Base-by-base conservation (phyloP, 2,113 vertebrate genomes). In the Brachypteracias leptosomus region DNA sequence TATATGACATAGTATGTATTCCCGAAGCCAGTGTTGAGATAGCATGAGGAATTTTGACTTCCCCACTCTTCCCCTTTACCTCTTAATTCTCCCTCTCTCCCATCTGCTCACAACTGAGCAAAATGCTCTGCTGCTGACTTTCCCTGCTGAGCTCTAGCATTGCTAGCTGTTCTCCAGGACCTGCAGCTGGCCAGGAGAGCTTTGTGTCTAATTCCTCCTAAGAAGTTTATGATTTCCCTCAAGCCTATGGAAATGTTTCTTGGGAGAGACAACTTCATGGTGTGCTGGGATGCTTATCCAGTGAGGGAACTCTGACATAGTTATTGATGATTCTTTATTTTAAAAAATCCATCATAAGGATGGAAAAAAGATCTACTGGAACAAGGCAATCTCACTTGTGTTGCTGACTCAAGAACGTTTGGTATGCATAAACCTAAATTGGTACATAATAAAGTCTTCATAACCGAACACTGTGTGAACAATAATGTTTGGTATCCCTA, bases 61-160 rank as follows among this genome's bases (percentile, higher is more conserved):
- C 72, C 57, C 55, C 35, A 63, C 85, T 95, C 86, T 92, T 96
- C 58, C 66, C 73, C 68, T 71, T 95, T 85, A 72, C 73, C 92
- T 97, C 96, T 89, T 95, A 91, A 90, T 95, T 97, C 67, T 77
- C 97, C 57, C 75, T 97, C 63, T 91, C 26, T 82, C 73, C 80
- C 73, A 90, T 91, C 92, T 95, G 85, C 92, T 97, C 94, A 95
- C 68, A 97, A 70, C 84, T 40, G 85, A 90, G 95, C 85, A 96
- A 97, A 87, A 79, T 93, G 92, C 75, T 97, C 76, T 95, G 77
- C 93, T 96, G 94, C 85, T 97, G 84, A 59, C 81, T 96, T 90
- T 92, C 65, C 59, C 55, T 92, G 93, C 78, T 96, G 91, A 85
- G 68, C 36, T 94, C 51, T 88, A 68, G 58, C 59, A n/a, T 84